phyloP scores from a whole-genome alignment of 2,888 invertebrate genomes.

The Andrena camellia region DNA sequence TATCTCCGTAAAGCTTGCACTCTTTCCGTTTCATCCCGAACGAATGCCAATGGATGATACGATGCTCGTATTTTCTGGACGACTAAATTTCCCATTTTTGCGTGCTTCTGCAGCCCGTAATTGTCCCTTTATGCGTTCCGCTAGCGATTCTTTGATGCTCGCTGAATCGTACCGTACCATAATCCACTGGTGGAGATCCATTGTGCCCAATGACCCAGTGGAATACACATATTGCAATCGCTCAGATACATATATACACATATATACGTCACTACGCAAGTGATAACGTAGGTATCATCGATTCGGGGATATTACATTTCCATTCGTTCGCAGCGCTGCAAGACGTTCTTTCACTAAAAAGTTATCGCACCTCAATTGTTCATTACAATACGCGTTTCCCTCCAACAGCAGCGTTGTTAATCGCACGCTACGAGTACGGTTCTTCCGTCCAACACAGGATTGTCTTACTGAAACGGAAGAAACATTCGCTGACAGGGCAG shows the following conservation, averaged over 20 bases:
- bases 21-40: slow-evolving; percentile 33
- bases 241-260: too few relatives aligned
- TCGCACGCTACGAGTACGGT: neutral
- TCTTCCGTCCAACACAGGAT: neutral
- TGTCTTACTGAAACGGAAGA: slow-evolving; percentile 30
- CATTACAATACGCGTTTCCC: neutral
- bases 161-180: neutral
- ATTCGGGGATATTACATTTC: too few relatives aligned
- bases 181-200: neutral
- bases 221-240: too few relatives aligned
- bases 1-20: slow-evolving; percentile 14
- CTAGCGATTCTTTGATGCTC: neutral
- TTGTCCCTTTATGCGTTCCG: slow-evolving; percentile 21
- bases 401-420: neutral
- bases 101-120: slow-evolving; percentile 7
- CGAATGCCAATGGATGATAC: slow-evolving; percentile 39
- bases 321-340: too few relatives aligned
- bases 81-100: slow-evolving; percentile 35
- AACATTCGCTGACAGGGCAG: slow-evolving; percentile 39
- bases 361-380: neutral
- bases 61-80: slow-evolving; percentile 35
- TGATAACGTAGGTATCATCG: too few relatives aligned
- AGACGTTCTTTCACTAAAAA: too few relatives aligned
- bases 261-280: too few relatives aligned
- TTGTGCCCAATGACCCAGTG: neutral